Evolutionary conservation across 2,888 invertebrate species (phyloP), one percentile per base, ranked within the genome.

Genomic region (Alviniconcha strummeri): DNA sequence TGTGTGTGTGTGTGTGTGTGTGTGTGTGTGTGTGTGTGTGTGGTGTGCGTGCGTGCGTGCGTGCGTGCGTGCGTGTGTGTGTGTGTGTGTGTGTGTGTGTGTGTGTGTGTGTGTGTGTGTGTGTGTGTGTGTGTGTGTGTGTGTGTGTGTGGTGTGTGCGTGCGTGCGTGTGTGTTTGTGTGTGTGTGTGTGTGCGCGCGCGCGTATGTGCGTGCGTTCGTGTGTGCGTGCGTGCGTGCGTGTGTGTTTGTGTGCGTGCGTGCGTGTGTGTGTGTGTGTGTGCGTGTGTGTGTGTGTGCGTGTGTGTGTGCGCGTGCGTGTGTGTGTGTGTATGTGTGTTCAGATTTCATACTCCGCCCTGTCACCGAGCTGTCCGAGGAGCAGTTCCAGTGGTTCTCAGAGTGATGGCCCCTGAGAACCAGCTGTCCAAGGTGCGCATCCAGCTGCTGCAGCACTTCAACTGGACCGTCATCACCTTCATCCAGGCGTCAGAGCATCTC

Each of bases 301-400:
- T 36, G 36, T 36, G 36, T 36, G 36, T 36, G 36, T 36, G 36
- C 3, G 36, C 3, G 36, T 36, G 36, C 3, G 36, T 36, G 36
- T 36, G 36, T 36, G 36, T 36, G 36, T 36, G 36, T 36, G 36
- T 71, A 11, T 74, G 52, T 74, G 74, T 74, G 74, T 74, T 60
- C 94, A 98, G 98, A 95, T 99, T 67, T 98, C 99, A 93, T 99
- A 99, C 94, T 99, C 99, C 80, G 98, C 98, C 71, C 98, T 98
- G 89, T 98, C 98, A 83, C 99, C 99, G 4, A 98, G 8, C 95
- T 99, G 81, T 99, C 99, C 67, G 96, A 98, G 84, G 96, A 97
- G 89, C 96, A 98, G 82, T 99, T 99, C 93, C 98, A 98, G 54
- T 98, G 98, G 11, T 95, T 99, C 88, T 99, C 94, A 96, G 99